These are phyloP conservation scores for Trissolcus japonicus DNA, from an alignment of 2,888 invertebrate genomes.

Conservation along the genomic window DNA sequence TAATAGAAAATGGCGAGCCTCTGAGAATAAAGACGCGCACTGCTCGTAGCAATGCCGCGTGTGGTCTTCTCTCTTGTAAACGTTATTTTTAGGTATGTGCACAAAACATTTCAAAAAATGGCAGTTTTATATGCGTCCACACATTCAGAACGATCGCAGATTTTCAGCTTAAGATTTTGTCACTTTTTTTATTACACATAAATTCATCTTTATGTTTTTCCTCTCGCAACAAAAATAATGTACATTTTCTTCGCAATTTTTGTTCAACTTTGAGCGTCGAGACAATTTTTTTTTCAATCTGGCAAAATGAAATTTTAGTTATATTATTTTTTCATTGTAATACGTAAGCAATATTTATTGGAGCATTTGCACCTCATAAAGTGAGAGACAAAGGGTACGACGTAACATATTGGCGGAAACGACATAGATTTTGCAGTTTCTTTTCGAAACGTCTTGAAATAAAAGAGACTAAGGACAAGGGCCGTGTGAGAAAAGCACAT, in stretches of 20 bases:
- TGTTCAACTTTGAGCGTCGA: background rate
- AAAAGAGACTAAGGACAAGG: conserved; percentile 47
- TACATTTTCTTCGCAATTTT: background rate
- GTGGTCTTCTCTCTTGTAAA: conserved; percentile 53
- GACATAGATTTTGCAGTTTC: conserved; percentile 53
- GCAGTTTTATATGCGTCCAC: conserved; percentile 11
- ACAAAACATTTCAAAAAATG: conserved; percentile 14
- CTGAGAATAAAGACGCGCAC: conserved; percentile 52
- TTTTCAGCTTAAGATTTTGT: background rate
- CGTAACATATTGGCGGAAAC: conserved; percentile 36
- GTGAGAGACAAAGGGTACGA: conserved; percentile 21
- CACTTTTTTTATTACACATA: background rate
- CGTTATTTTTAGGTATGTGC: conserved; percentile 52
- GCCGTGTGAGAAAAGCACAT: conserved; percentile 52
- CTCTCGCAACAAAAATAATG: background rate
- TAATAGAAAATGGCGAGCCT: conserved; percentile 59
- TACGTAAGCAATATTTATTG: conserved; percentile 33
- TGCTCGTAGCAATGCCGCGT: conserved; percentile 52
- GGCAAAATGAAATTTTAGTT: background rate
- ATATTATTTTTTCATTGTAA: conserved; percentile 20
- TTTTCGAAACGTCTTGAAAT: conserved; percentile 40
- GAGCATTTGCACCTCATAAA: conserved; percentile 36
- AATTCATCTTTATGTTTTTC: too few species aligned
- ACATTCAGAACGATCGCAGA: conserved; percentile 23
- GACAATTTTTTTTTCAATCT: background rate